Percentiles rank a stretch among this genome's conserved stretches.
Conservation (phyloP, 2,113 vertebrate species). For the Muscicapa adusta region DNA sequence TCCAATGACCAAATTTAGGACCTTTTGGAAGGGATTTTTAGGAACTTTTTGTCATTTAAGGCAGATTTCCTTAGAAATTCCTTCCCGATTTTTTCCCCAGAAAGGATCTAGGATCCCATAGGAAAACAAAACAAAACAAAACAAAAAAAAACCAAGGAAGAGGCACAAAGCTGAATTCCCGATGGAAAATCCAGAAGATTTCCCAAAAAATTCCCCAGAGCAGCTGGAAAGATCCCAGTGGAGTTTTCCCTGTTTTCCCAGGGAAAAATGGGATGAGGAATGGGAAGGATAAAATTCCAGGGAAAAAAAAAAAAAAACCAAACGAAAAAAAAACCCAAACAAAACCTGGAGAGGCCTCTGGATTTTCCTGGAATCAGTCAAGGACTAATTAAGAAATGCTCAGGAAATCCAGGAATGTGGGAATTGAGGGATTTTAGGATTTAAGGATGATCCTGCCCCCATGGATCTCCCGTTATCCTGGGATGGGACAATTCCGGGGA, state of each 20-base stretch:
- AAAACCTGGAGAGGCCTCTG: too few species aligned
- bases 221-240: neutral
- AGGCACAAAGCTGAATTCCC: too few species aligned
- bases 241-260: too few species aligned
- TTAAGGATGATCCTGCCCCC: neutral
- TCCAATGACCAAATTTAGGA: too few species aligned
- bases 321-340: too few species aligned
- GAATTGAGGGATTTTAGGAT: neutral
- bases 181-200: fast-evolving
- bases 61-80: too few species aligned
- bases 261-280: neutral
- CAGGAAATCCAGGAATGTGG: neutral
- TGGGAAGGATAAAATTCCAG: fast-evolving
- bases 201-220: neutral
- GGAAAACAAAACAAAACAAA: neutral
- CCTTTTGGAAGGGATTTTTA: too few species aligned
- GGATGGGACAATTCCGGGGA: neutral
- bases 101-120: neutral
- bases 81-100: too few species aligned
- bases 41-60: too few species aligned
- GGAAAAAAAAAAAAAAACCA: neutral
- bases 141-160: neutral
- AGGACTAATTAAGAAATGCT: neutral
- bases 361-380: neutral
- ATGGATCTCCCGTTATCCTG: neutral